A percentile compares a stretch with the other conserved stretches of the same genome.
These are phyloP conservation scores for Atherinosoma microstoma DNA, from an alignment of 2,797 vertebrate genomes.

Conservation along the genomic window DNA sequence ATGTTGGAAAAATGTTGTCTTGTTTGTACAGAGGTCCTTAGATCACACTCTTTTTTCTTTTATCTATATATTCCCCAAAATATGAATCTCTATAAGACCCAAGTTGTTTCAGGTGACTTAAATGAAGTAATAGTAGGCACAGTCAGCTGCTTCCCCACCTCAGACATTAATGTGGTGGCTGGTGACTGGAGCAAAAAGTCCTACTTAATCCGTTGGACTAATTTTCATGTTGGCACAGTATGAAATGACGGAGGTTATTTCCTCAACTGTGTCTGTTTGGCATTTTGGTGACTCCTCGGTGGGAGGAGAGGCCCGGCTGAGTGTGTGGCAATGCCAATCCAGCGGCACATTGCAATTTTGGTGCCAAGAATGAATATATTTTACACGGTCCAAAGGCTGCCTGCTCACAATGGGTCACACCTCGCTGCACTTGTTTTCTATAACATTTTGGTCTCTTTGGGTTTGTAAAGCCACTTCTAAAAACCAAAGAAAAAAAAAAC, in stretches of 20 bases:
- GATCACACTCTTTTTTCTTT: constrained; percentile 23
- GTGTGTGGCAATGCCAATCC: constrained; percentile 30
- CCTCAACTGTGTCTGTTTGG: constrained; percentile 37
- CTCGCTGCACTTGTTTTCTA: constrained; percentile 3
- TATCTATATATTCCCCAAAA: constrained; percentile 27
- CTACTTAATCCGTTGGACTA: constrained; percentile 29
- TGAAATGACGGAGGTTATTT: constrained; percentile 36
- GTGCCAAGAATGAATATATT: constrained; percentile 33
- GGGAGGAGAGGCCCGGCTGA: constrained; percentile 20
- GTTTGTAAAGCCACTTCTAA: neutral
- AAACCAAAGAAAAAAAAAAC: neutral
- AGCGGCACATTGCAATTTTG: constrained; percentile 16
- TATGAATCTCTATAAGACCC: constrained; percentile 42
- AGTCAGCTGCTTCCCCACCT: constrained; percentile 41
- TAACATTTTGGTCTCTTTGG: constrained; percentile 15
- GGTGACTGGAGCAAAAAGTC: constrained; percentile 42
- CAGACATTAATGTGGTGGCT: constrained; percentile 22
- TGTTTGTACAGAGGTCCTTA: neutral
- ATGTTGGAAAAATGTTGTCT: neutral
- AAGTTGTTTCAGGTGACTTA: constrained; percentile 36
- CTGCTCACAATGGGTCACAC: constrained; percentile 10
- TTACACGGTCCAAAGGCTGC: constrained; percentile 17
- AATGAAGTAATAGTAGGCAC: constrained; percentile 31
- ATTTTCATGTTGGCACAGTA: constrained; percentile 41
- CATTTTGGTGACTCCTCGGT: constrained; percentile 29